phyloP scores from a whole-genome alignment of 2,888 invertebrate genomes.

The Eristalis arbustorum region DNA sequence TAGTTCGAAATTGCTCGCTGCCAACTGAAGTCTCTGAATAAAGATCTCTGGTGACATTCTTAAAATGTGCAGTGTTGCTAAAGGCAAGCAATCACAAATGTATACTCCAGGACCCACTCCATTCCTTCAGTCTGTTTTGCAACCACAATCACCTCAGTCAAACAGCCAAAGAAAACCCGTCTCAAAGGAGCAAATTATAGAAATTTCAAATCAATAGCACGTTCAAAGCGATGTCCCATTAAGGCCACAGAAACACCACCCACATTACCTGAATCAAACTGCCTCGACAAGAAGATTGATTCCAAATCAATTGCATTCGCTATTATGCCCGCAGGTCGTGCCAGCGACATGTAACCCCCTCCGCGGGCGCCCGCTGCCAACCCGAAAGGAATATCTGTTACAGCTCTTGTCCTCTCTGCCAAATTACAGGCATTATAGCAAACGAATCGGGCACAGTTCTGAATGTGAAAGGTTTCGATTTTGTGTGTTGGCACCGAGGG shows the following conservation, averaged over 20 bases:
- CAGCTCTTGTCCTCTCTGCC: constrained; percentile 15
- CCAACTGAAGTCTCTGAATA: too few species aligned
- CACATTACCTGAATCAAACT: background rate
- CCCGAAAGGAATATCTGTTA: background rate
- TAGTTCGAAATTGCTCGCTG: too few species aligned
- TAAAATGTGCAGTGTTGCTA: too few species aligned
- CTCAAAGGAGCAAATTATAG: background rate
- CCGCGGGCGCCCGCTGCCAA: background rate
- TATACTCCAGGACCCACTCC: background rate
- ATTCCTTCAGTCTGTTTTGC: background rate
- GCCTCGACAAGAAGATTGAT: constrained; percentile 15
- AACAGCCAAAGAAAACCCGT: background rate
- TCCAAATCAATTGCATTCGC: constrained; percentile 6
- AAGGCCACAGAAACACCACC: background rate
- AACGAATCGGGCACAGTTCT: background rate
- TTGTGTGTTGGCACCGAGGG: background rate
- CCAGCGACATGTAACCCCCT: background rate
- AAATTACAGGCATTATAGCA: constrained; percentile 38
- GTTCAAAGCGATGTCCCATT: background rate
- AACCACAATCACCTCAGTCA: background rate
- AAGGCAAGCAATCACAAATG: too few species aligned
- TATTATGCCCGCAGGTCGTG: background rate
- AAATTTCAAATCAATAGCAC: background rate
- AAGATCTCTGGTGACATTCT: too few species aligned
- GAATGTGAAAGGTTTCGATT: constrained; percentile 23